Conservation (phyloP, 2,797 vertebrate species). For the Sebastiscus albofasciatus region DNA sequence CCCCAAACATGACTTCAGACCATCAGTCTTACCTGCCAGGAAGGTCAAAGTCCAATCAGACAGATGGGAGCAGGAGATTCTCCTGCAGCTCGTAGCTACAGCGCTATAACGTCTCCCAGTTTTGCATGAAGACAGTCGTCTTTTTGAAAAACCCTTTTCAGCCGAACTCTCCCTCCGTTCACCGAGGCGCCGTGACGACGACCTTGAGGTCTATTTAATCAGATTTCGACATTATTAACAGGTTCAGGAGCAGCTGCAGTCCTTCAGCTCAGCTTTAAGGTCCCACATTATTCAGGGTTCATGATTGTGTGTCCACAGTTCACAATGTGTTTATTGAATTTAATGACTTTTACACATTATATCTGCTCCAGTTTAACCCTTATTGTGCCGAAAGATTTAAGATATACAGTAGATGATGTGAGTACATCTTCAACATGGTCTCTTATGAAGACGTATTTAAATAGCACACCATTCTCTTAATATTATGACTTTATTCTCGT, state of each 20-base stretch:
- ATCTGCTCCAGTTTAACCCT: not conserved
- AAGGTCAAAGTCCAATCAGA: not conserved
- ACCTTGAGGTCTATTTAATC: not conserved
- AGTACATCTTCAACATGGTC: not conserved
- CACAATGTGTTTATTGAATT: not conserved
- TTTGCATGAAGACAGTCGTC: not conserved
- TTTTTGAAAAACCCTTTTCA: not conserved
- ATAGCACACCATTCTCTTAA: too few relatives aligned
- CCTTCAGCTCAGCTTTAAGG: not conserved
- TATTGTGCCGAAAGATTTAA: not conserved
- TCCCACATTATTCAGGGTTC: not conserved
- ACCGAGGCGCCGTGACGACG: not conserved
- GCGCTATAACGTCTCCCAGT: accelerated
- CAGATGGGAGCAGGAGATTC: not conserved
- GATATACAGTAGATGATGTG: too few relatives aligned
- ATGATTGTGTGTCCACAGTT: not conserved
- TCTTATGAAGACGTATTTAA: too few relatives aligned
- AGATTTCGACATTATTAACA: not conserved
- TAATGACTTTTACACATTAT: not conserved
- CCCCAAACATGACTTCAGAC: not conserved
- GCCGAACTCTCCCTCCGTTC: not conserved
- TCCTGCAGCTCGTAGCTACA: not conserved
- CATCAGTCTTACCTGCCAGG: not conserved
- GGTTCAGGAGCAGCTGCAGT: not conserved
- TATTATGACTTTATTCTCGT: too few relatives aligned